Evolutionary conservation across 2,797 vertebrate genomes (phyloP), one percentile per base, ranked within the genome.

Genomic region (Pangasius sanitwongsei): DNA sequence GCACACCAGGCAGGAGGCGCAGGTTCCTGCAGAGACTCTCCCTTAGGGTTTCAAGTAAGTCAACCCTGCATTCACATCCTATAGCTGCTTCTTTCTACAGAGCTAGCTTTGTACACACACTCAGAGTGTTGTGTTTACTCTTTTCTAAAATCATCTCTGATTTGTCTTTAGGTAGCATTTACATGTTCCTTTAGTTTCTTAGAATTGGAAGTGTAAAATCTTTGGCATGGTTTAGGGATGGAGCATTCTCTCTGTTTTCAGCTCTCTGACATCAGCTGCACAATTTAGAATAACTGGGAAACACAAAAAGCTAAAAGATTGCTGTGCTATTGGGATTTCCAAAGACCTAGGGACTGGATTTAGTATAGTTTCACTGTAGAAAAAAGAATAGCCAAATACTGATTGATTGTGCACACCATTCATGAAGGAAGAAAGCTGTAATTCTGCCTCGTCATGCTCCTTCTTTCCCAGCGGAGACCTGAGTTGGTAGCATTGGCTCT

Each of bases 21-120:
- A 89, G 87, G 84, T 88, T 91, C 72, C 84, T 89, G 84, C 55
- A 84, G 72, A 34, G 72, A 87, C 83, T 83, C 82, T 88, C 86
- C 61, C 70, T n/a, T 91, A 86, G 70, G 4, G 48, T 86, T 90
- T 61, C 37, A 44, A 41, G 75, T 82, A 70, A 81, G 20, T 20
- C 4, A 82, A 80, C 87, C 85, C 75, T 83, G 59, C 63, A 28
- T 44, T 84, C 18, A 34, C 70, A 31, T 53, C 59, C 55, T 74
- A 78, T 69, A 89, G 59, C 78, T 61, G 28, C 65, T n/a, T 31
- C 44, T 28, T 84, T 84, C 55, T 67, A 61, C 70, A 84, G 83
- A 77, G 65, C 72, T 1, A 37, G 7, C 55, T 83, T 2, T 83
- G 57, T 77, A 41, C 80, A 65, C 81, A 81, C 67, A 59, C 78